phyloP scores from a whole-genome alignment of 2,888 invertebrate species.

The Tenthredo notha region DNA sequence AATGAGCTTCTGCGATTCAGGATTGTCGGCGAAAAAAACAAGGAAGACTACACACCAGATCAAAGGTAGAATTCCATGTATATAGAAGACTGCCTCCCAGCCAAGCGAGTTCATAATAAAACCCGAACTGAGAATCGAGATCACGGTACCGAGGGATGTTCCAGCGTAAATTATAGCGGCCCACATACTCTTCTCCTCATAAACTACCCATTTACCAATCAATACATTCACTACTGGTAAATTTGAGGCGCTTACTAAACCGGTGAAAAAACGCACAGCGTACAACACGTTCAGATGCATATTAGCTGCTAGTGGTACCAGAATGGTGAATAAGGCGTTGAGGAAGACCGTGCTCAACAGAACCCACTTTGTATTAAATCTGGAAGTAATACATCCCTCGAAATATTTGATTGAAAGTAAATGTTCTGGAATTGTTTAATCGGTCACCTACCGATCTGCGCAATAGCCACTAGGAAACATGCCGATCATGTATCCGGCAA shows the following conservation, averaged over 20 bases:
- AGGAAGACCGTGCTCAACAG: conserved; percentile 69
- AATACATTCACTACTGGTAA: conserved; percentile 74
- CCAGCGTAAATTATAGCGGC: conserved; percentile 74
- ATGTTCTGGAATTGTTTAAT: not conserved
- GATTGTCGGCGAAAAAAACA: conserved; percentile 73
- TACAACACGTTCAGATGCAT: conserved; percentile 60
- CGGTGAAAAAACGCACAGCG: conserved; percentile 69
- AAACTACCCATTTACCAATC: conserved; percentile 75
- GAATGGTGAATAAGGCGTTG: conserved; percentile 69
- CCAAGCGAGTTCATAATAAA: conserved; percentile 68
- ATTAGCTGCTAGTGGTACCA: conserved; percentile 68
- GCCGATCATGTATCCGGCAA: conserved; percentile 74
- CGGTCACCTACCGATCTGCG: conserved; percentile 71
- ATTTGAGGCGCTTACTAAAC: conserved; percentile 73
- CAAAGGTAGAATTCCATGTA: conserved; percentile 72
- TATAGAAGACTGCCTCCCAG: conserved; percentile 74
- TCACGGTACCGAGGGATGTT: conserved; percentile 74
- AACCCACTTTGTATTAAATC: conserved; percentile 74
- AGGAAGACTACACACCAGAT: conserved; percentile 71
- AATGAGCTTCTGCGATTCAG: conserved; percentile 75
- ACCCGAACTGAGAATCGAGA: conserved; percentile 73
- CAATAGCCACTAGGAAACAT: conserved; percentile 76
- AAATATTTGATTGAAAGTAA: not conserved
- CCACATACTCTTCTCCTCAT: conserved; percentile 75
- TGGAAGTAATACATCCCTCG: conserved; percentile 53